Conservation (phyloP, 1,140 invertebrate species). For the Scaptomyza montana region DNA sequence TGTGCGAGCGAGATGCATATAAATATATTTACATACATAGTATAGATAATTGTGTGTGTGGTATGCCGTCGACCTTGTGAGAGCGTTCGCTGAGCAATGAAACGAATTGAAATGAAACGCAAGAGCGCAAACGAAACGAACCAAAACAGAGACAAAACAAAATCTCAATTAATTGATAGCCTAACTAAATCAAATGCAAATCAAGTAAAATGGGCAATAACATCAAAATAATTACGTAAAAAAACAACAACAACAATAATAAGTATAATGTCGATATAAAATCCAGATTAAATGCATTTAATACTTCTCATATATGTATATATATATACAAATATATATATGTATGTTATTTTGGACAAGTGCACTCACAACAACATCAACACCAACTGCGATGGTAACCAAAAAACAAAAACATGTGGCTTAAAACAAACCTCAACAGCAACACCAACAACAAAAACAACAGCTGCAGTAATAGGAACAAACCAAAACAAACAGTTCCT, state of each 20-base stretch:
- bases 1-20: conserved; percentile 50
- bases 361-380: not conserved
- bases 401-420: conserved; percentile 33
- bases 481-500: conserved; percentile 19
- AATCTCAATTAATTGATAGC: conserved; percentile 16
- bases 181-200: conserved; percentile 9
- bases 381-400: conserved; percentile 10
- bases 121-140: conserved; percentile 17
- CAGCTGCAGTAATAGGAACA: not conserved
- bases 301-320: not conserved
- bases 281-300: not conserved
- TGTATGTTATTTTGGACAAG: no score
- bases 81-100: not conserved
- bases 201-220: not conserved
- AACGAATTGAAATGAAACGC: conserved; percentile 4
- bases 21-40: conserved; percentile 17
- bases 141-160: conserved; percentile 26
- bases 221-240: not conserved
- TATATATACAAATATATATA: no score
- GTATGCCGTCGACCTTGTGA: conserved; percentile 51
- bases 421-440: conserved; percentile 20
- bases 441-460: conserved; percentile 31
- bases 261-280: not conserved
- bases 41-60: no score
- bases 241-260: not conserved